Percentiles rank a stretch among this genome's conserved stretches.
Conservation (phyloP, 2,888 invertebrate species). For the Agrenia bidenticulata region DNA sequence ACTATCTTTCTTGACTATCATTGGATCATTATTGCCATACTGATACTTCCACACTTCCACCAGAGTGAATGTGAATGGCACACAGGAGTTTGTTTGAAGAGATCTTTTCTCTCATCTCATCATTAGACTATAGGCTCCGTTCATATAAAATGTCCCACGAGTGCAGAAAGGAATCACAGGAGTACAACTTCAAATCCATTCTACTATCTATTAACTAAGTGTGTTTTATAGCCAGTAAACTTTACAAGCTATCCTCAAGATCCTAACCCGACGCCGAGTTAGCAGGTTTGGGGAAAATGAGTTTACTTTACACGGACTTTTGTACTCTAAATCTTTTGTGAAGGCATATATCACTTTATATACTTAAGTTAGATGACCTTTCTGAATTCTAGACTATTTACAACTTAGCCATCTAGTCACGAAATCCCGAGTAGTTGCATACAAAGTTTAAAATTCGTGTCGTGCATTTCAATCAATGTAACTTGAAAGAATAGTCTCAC, state of each 20-base stretch:
- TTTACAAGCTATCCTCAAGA: not conserved
- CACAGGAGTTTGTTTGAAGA: no score
- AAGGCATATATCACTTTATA: no score
- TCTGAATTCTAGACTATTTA: not conserved
- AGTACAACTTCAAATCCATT: not conserved
- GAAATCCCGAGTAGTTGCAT: constrained; percentile 2
- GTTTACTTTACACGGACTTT: constrained; percentile 4
- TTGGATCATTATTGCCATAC: no score
- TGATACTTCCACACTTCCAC: no score
- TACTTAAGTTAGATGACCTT: no score
- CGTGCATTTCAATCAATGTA: constrained; percentile 1
- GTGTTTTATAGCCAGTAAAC: constrained; percentile 13
- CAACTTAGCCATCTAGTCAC: not conserved
- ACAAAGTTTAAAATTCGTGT: not conserved
- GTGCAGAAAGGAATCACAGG: not conserved
- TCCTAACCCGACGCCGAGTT: no score
- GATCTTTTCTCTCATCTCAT: no score
- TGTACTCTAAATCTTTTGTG: no score
- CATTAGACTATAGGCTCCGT: not conserved
- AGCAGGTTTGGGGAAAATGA: not conserved
- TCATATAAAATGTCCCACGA: not conserved
- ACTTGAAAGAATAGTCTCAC: no score
- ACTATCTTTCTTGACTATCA: no score
- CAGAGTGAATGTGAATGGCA: no score
- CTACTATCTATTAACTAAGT: constrained; percentile 14